A percentile compares a stretch with the other conserved stretches of the same genome.
Conservation (phyloP, 2,888 invertebrate genomes). For the Archaeoteleia sp. region DNA sequence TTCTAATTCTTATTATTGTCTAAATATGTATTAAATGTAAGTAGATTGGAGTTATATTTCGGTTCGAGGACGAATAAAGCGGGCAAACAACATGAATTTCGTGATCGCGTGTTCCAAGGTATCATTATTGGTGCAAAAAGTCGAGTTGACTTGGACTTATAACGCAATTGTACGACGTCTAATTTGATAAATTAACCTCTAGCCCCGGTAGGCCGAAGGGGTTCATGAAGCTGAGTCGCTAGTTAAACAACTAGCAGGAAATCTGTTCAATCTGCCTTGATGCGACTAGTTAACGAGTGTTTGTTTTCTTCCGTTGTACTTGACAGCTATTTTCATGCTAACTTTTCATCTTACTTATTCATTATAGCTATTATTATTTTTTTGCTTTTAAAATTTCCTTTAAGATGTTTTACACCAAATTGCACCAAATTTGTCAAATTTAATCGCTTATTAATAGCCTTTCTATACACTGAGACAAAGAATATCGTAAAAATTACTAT, state of each 20-base stretch:
- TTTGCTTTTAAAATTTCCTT: too few relatives aligned
- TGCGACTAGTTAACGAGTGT: slow-evolving; percentile 71
- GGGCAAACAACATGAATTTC: too few relatives aligned
- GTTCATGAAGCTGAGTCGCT: slow-evolving; percentile 58
- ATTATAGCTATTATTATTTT: too few relatives aligned
- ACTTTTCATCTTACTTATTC: slow-evolving; percentile 41
- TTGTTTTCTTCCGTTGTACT: slow-evolving; percentile 68
- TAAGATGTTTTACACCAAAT: too few relatives aligned
- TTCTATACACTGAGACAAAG: too few relatives aligned
- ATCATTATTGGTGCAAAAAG: slow-evolving; percentile 57
- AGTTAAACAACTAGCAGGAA: slow-evolving; percentile 69
- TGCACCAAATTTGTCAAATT: too few relatives aligned
- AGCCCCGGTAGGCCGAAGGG: slow-evolving; percentile 61
- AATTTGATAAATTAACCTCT: slow-evolving; percentile 73
- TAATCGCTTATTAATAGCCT: too few relatives aligned
- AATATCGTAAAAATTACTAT: too few relatives aligned
- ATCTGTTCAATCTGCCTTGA: slow-evolving; percentile 73
- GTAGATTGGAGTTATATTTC: too few relatives aligned
- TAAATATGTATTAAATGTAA: too few relatives aligned
- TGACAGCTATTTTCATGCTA: slow-evolving; percentile 42
- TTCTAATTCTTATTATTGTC: too few relatives aligned
- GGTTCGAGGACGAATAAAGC: too few relatives aligned
- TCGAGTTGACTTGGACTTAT: slow-evolving; percentile 66
- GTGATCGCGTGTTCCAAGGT: slow-evolving; percentile 14
- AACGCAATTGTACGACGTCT: slow-evolving; percentile 71